A percentile compares a stretch with the other conserved stretches of the same genome.
Conservation (phyloP, 2,797 vertebrate species). For the Halcyon chelicuti region DNA sequence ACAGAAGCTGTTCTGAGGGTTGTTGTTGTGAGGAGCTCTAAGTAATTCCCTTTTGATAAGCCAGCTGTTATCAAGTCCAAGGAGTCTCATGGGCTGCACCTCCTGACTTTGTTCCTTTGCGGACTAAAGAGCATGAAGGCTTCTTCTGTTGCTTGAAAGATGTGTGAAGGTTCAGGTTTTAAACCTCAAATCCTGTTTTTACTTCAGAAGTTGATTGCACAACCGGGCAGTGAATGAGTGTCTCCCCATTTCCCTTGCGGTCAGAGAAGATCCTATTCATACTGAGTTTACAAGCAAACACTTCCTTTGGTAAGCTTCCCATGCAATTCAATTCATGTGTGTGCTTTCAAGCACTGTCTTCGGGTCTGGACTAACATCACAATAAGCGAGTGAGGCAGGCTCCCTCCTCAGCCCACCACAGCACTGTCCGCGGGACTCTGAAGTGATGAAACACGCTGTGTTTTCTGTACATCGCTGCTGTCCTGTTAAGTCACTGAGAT, state of each 20-base stretch:
- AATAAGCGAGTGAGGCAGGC: not conserved
- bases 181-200: slow-evolving; percentile 58
- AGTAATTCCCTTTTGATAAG: slow-evolving; percentile 25
- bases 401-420: not conserved
- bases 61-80: slow-evolving; percentile 4
- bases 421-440: not conserved
- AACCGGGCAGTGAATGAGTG: slow-evolving; percentile 52
- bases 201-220: slow-evolving; percentile 64
- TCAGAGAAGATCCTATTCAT: slow-evolving; percentile 67
- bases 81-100: slow-evolving; percentile 49
- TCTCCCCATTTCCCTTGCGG: slow-evolving; percentile 58
- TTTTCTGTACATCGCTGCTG: not conserved
- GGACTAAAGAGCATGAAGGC: slow-evolving; percentile 1
- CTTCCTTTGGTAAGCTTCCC: slow-evolving; percentile 66
- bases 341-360: not conserved
- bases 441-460: not conserved
- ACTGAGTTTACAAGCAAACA: slow-evolving; percentile 55
- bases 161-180: slow-evolving; percentile 51
- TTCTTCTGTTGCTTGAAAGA: slow-evolving; percentile 53
- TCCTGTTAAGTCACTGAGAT: not conserved
- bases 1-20: slow-evolving; percentile 14
- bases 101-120: slow-evolving; percentile 48
- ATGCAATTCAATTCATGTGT: slow-evolving; percentile 18
- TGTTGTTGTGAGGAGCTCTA: not conserved
- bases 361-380: slow-evolving; percentile 1